Evolutionary conservation across 2,797 vertebrate species (phyloP).

Genomic region (Amniataba percoides): DNA sequence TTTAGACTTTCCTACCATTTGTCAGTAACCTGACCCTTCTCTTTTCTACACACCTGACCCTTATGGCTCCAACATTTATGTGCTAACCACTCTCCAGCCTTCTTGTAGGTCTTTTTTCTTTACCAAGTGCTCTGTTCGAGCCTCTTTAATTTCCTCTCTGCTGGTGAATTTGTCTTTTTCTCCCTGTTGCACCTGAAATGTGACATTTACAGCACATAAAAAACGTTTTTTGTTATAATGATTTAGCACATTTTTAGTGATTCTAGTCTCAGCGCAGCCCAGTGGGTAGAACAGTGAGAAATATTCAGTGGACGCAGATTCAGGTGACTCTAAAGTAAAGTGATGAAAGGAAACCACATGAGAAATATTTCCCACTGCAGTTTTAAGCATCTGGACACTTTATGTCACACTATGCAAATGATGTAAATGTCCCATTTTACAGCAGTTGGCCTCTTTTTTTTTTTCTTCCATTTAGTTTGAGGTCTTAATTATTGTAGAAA

Average conservation of each 20-base stretch:
- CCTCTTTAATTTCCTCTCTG: neutral
- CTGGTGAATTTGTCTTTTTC: neutral
- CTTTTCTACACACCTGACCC: conserved; percentile 1
- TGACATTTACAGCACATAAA: neutral
- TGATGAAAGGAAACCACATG: conserved; percentile 15
- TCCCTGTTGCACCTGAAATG: neutral
- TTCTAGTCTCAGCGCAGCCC: conserved; percentile 1
- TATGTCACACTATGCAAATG: conserved; percentile 37
- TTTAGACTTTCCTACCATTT: neutral
- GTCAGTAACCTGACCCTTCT: neutral
- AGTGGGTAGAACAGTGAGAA: neutral
- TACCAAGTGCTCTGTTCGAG: neutral
- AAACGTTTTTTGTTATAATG: neutral
- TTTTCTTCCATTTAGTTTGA: conserved; percentile 1
- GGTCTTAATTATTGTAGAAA: conserved; percentile 8
- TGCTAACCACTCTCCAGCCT: no score
- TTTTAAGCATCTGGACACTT: conserved; percentile 19
- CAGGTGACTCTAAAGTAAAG: conserved; percentile 15
- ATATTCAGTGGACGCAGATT: neutral
- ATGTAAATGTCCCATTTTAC: conserved; percentile 21
- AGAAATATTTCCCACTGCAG: conserved; percentile 10
- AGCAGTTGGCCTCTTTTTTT: conserved; percentile 31
- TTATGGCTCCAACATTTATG: no score
- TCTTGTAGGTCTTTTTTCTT: neutral
- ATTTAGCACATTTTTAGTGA: neutral